Conservation (phyloP, 2,888 invertebrate genomes). For the Phortica okadai region DNA sequence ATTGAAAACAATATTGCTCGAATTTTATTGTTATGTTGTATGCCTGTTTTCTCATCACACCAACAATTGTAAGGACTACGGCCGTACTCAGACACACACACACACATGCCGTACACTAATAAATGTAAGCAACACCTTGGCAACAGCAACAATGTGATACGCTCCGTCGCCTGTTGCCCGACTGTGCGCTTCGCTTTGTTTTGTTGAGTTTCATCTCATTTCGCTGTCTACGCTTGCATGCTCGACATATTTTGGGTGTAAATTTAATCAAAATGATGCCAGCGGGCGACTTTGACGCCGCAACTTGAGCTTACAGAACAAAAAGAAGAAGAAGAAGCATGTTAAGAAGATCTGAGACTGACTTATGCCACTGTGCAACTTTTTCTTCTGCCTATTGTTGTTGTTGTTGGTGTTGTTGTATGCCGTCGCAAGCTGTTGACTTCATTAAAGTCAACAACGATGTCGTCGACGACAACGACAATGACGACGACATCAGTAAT, state of each 20-base stretch:
- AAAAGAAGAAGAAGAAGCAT: neutral
- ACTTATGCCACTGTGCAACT: neutral
- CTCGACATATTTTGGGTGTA: constrained; percentile 8
- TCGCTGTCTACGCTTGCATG: constrained; percentile 2
- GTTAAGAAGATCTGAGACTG: neutral
- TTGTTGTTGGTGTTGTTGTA: neutral
- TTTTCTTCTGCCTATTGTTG: neutral
- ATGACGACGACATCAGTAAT: neutral
- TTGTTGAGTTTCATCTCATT: neutral
- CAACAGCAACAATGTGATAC: neutral
- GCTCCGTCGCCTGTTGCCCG: neutral
- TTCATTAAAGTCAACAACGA: constrained; percentile 61
- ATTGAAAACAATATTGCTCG: constrained; percentile 14
- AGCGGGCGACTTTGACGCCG: constrained; percentile 11
- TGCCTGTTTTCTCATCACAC: constrained; percentile 3
- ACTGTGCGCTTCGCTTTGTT: neutral
- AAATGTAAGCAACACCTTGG: constrained; percentile 15
- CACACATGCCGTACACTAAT: neutral
- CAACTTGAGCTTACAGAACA: neutral
- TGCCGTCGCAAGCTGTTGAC: constrained; percentile 61
- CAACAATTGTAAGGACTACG: too few species aligned
- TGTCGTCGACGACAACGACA: constrained; percentile 22
- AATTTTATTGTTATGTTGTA: constrained; percentile 8
- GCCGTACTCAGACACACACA: neutral
- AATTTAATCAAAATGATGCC: constrained; percentile 30